phyloP scores from a whole-genome alignment of 1,140 invertebrate genomes.

The Brachionus manjavacas region DNA sequence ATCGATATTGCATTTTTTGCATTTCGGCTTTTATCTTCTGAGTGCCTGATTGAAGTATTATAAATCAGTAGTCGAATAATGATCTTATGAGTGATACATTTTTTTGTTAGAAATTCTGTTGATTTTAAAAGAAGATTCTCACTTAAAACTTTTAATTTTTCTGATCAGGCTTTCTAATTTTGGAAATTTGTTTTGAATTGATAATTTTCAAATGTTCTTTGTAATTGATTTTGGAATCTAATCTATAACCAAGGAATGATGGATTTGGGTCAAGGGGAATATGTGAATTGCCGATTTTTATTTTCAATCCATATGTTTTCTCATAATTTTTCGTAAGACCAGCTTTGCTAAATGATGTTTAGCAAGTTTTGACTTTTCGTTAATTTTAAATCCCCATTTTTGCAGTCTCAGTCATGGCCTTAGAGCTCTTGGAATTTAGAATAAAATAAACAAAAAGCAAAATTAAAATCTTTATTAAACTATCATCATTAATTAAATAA shows the following conservation, averaged over 20 bases:
- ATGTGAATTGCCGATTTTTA: too few relatives aligned
- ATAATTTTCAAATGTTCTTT: too few relatives aligned
- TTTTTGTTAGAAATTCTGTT: not conserved
- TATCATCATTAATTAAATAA: not conserved
- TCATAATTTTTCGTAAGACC: too few relatives aligned
- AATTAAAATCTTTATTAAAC: not conserved
- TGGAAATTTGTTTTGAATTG: too few relatives aligned
- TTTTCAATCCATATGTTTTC: too few relatives aligned
- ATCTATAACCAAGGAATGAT: too few relatives aligned
- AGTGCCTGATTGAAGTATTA: not conserved
- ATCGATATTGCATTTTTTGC: not conserved
- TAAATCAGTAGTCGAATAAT: not conserved
- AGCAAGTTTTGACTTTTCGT: too few relatives aligned
- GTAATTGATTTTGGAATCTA: too few relatives aligned
- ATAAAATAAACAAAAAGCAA: not conserved
- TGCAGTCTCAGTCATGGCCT: too few relatives aligned
- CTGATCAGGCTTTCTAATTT: not conserved
- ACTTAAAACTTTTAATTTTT: not conserved
- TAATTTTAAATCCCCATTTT: too few relatives aligned
- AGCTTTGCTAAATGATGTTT: too few relatives aligned
- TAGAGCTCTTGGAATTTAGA: not conserved
- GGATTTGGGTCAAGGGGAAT: too few relatives aligned
- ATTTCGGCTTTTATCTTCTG: not conserved
- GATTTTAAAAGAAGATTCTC: not conserved
- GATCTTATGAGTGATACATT: not conserved